Evolutionary conservation across 2,888 invertebrate genomes (phyloP), one percentile per base, ranked within the genome.

Genomic region (Ormyrus thymus): DNA sequence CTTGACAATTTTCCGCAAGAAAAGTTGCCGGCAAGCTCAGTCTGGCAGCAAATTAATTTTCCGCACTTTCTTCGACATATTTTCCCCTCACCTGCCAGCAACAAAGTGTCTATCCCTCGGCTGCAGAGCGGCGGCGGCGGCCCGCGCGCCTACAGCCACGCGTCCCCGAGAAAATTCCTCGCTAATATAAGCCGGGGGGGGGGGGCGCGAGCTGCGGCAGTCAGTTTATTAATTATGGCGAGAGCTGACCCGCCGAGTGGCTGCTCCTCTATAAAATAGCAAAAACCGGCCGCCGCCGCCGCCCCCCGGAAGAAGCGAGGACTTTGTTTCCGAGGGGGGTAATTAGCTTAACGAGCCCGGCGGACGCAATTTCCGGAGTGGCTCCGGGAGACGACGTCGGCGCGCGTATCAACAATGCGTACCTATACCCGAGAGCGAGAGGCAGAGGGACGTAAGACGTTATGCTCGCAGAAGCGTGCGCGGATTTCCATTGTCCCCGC

Each of bases 301-400:
- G 0, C 29, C 29, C 29, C 29, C 29, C 29, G 29, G 11, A 43
- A 15, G 10, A 15, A 58, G 7, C 9, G 10, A 45, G 45, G 59
- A 74, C 45, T 53, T 53, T 50, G 56, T 56, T 70, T 76, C 56
- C 56, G 45, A 53, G 13, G 9, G 62, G n/a, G 59, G 56, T 77
- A 72, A 77, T 77, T 77, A 72, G 77, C 71, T 77, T 72, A 72
- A 77, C 71, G 71, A 72, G 77, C 50, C 70, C 8, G 11, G 62
- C 64, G 55, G 46, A 6, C 29, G 65, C 66, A 66, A 71, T 72
- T 65, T 51, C 71, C 71, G 77, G 45, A 56, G 58, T 59, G 64
- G 29, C 48, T 11, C 13, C 9, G n/a, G 3, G 29, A 29, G 29
- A 3, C 29, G 29, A 29, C 1, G 29, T 29, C 56, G 56, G 6